Conservation (phyloP, 2,113 vertebrate species). For the Thomomys bottae region DNA sequence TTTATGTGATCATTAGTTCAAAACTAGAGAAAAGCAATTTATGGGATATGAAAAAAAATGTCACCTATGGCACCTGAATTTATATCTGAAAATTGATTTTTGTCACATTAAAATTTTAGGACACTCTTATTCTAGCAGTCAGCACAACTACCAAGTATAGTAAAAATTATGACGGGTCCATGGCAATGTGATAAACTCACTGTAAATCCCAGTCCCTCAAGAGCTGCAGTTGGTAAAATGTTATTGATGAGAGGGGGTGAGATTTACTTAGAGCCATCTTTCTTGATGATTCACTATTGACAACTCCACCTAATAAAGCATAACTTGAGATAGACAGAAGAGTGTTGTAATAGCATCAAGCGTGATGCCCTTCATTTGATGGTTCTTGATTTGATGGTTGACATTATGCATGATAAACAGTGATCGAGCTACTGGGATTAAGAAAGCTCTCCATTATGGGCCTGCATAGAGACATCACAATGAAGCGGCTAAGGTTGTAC, state of each 20-base stretch:
- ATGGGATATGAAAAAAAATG: constrained; percentile 82
- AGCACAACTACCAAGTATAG: constrained; percentile 74
- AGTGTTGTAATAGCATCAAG: constrained; percentile 23
- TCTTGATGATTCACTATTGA: constrained; percentile 84
- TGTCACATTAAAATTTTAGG: constrained; percentile 85
- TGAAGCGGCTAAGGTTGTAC: no score
- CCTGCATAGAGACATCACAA: no score
- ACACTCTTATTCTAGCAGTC: constrained; percentile 81
- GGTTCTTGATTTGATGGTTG: neutral
- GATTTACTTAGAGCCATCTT: constrained; percentile 75
- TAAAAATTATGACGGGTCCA: constrained; percentile 85
- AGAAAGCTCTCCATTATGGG: neutral
- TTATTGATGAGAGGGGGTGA: constrained; percentile 80
- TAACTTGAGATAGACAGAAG: constrained; percentile 58
- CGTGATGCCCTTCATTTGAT: constrained; percentile 50
- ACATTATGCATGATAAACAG: constrained; percentile 36
- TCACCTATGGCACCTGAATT: constrained; percentile 83
- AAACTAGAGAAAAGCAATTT: constrained; percentile 86
- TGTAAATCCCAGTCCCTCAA: constrained; percentile 75
- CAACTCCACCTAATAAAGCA: constrained; percentile 76
- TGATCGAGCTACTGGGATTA: constrained; percentile 28
- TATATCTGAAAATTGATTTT: constrained; percentile 89
- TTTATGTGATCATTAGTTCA: constrained; percentile 86
- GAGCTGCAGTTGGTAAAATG: constrained; percentile 65
- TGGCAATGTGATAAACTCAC: constrained; percentile 74